Percentiles rank a stretch among this genome's conserved stretches.
These are phyloP conservation scores for Eueremaeus valkanovi DNA, from an alignment of 2,888 invertebrate species.

Conservation along the genomic window DNA sequence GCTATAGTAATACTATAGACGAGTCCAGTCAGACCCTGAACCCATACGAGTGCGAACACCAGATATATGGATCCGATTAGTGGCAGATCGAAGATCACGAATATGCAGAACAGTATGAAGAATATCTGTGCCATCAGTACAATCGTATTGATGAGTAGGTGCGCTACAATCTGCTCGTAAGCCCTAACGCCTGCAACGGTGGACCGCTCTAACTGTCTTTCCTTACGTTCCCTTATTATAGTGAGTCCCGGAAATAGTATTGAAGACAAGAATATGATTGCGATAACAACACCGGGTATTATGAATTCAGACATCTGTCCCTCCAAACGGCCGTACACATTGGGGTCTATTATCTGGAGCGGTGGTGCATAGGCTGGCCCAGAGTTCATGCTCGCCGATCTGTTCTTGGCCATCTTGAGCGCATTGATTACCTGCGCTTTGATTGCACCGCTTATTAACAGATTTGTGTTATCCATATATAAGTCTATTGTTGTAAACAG, in stretches of 20 bases:
- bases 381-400: background rate
- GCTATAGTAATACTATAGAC: background rate
- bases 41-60: background rate
- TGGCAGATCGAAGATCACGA: background rate
- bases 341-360: conserved; percentile 26
- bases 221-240: background rate
- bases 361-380: conserved; percentile 2
- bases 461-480: conserved; percentile 32
- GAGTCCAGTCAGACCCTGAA: conserved; percentile 4
- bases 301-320: conserved; percentile 28
- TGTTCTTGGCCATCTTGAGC: conserved; percentile 17
- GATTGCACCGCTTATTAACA: conserved; percentile 28
- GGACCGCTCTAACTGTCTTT: conserved; percentile 2
- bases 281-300: conserved; percentile 19
- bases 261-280: conserved; percentile 9
- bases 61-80: conserved; percentile 14
- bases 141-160: background rate
- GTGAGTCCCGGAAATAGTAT: conserved; percentile 6
- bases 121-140: background rate
- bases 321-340: background rate
- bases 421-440: background rate
- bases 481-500: conserved; percentile 26
- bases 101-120: background rate
- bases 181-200: background rate
- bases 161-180: background rate